Base-by-base conservation (phyloP, 2,113 vertebrate genomes). In the Neolamprologus toae region DNA sequence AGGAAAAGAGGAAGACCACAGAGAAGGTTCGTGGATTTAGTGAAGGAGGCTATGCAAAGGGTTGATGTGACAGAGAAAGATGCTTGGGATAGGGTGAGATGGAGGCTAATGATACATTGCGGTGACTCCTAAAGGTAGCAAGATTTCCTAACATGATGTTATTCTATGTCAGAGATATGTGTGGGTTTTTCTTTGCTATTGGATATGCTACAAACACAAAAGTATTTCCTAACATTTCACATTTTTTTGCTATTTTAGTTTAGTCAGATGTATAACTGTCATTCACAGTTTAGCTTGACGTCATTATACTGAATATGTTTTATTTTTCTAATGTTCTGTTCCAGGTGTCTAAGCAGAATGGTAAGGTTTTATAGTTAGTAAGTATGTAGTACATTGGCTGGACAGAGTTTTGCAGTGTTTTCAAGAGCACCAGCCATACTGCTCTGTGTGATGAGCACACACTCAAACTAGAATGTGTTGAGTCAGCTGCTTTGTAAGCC, bases 381-480 rank as follows among this genome's bases (percentile, higher is more conserved):
- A 53, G 16, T 19, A 42, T 51, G 82, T 21, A 3, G 54, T 26
- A 45, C 76, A 2, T 14, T 81, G 83, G 37, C 42, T 37, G 42
- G 61, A 57, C 68, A 40, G 23, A 88, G 80, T 76, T 59, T 47
- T 86, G 81, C 40, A 73, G 40, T 82, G 81, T 91, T 85, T 78
- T 76, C 42, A 88, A 28, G 80, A 80, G 45, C 78, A 82, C 9
- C 78, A 26, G 76, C 80, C 73, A 28, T n/a, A 45, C 54, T 45
- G 35, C 82, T 59, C 82, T 59, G 45, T 66, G 86, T 88, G 87
- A 94, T 92, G 92, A 92, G 89, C 90, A 86, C 92, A 93, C 93
- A 95, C 84, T 88, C 92, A 92, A 92, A 94, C 93, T 83, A 94
- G 93, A 96, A 96, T 96, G 94, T 96, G 95, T 92, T 80, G 91